phyloP scores from a whole-genome alignment of 2,797 vertebrate species.

The Lerista edwardsae region DNA sequence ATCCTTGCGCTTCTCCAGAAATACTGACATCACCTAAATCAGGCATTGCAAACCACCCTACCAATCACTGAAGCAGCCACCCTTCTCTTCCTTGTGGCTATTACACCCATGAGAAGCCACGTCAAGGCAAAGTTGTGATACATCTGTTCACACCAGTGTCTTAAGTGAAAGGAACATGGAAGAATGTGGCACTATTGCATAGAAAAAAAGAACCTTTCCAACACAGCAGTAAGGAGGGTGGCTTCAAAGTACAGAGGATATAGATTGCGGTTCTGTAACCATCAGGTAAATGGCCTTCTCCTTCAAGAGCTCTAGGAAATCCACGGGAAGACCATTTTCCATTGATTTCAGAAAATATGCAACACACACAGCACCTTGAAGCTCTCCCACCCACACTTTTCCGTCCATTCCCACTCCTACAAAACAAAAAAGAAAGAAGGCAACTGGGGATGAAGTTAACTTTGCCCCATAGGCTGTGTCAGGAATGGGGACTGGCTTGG shows the following conservation, averaged over 20 bases:
- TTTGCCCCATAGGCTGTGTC: background rate
- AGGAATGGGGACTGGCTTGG: background rate
- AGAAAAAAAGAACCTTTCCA: background rate
- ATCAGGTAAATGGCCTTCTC: background rate
- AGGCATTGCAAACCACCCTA: background rate
- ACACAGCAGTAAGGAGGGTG: fast-evolving
- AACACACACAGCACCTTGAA: background rate
- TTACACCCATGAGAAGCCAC: background rate
- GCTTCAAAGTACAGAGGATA: background rate
- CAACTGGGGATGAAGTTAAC: too few species aligned
- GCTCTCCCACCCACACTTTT: background rate
- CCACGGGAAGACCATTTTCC: background rate
- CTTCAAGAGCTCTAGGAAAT: too few species aligned
- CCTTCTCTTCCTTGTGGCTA: background rate
- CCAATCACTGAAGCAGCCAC: background rate
- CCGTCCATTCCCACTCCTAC: too few species aligned
- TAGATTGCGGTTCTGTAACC: background rate
- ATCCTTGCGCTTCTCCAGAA: background rate
- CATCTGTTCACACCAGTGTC: too few species aligned
- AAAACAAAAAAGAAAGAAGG: background rate
- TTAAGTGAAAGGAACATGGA: too few species aligned
- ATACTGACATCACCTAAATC: too few species aligned
- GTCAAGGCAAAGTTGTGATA: too few species aligned
- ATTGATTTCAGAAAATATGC: fast-evolving
- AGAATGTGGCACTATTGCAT: background rate